phyloP scores from a whole-genome alignment of 2,797 vertebrate species.

The Hoplostethus atlanticus region DNA sequence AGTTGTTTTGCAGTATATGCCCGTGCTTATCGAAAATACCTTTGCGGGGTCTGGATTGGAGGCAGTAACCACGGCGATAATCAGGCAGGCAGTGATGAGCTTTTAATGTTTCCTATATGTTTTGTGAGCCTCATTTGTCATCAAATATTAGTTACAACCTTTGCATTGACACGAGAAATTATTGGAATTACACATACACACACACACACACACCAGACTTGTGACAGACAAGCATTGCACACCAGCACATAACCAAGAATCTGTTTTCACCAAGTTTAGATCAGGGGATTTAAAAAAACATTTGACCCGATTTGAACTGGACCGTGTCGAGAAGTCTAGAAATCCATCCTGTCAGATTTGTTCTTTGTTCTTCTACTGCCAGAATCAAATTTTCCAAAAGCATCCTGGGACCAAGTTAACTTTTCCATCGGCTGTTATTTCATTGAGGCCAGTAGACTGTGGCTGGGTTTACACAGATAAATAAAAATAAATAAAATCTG shows the following conservation, averaged over 20 bases:
- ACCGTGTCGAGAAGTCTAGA: not conserved
- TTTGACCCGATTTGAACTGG: not conserved
- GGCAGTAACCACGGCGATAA: not conserved
- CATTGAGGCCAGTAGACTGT: not conserved
- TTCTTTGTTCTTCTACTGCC: conserved; percentile 25
- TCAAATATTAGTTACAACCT: not conserved
- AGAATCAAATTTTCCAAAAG: conserved; percentile 2
- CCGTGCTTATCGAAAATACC: not conserved
- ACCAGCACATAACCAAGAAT: conserved; percentile 34
- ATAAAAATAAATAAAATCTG: too few species aligned
- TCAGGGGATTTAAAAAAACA: too few species aligned
- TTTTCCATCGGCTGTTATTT: not conserved
- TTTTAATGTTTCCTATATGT: conserved; percentile 3
- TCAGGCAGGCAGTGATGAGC: not conserved
- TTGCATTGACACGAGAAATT: not conserved
- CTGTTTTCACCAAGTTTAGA: not conserved
- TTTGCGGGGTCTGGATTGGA: conserved; percentile 18
- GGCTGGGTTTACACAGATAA: not conserved
- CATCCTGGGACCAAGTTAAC: not conserved
- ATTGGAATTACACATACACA: too few species aligned
- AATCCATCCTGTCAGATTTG: not conserved
- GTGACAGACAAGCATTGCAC: conserved; percentile 2
- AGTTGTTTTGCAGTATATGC: not conserved
- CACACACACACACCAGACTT: not conserved
- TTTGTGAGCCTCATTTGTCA: not conserved